phyloP scores from a whole-genome alignment of 2,113 vertebrate genomes.

The Cryptomyrus ogoouensis region DNA sequence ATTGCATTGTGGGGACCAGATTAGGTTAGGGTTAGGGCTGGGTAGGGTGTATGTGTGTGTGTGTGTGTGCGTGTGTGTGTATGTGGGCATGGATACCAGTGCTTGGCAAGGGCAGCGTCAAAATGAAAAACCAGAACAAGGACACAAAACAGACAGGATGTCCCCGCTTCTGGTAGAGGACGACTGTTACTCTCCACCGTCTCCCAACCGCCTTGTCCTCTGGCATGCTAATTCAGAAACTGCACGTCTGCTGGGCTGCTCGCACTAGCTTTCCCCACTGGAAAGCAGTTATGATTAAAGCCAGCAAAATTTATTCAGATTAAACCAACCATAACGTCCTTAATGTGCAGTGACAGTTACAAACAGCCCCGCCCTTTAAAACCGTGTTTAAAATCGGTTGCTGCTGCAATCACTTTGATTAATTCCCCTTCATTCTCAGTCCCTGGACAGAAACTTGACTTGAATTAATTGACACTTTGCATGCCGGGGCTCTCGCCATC shows the following conservation, averaged over 20 bases:
- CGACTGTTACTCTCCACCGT: neutral
- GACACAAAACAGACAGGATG: neutral
- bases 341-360: slow-evolving; percentile 24
- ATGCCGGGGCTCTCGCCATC: neutral
- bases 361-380: slow-evolving; percentile 45
- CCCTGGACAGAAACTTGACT: neutral
- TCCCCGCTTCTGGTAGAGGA: neutral
- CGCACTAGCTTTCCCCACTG: neutral
- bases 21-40: no score
- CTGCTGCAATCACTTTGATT: slow-evolving; percentile 35
- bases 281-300: slow-evolving; percentile 2
- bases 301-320: slow-evolving; percentile 1
- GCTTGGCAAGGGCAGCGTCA: neutral
- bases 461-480: slow-evolving; percentile 11
- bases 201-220: neutral
- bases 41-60: no score
- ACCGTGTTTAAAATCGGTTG: slow-evolving; percentile 45
- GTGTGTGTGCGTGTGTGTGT: neutral
- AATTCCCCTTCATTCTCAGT: slow-evolving; percentile 7
- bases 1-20: no score
- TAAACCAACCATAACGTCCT: slow-evolving; percentile 13
- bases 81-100: neutral
- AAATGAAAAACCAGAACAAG: neutral
- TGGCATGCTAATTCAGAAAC: neutral
- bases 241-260: neutral